These are phyloP conservation scores for Nomada fabriciana DNA, from an alignment of 2,888 invertebrate species.

Conservation along the genomic window DNA sequence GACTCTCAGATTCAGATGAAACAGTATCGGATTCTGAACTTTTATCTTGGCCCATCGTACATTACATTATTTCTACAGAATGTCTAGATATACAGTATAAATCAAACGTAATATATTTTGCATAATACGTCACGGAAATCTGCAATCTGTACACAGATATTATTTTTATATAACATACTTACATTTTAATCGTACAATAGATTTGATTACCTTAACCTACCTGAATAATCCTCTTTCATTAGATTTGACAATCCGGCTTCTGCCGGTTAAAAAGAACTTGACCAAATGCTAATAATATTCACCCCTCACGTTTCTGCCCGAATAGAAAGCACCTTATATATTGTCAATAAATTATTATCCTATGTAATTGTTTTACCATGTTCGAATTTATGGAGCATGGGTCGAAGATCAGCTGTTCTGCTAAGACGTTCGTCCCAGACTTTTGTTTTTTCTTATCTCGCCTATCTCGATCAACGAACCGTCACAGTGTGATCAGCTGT, in stretches of 20 bases:
- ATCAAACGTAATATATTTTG: background rate
- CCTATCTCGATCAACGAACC: slow-evolving; percentile 4
- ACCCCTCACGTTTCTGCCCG: background rate
- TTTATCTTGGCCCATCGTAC: slow-evolving; percentile 44
- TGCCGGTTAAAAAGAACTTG: background rate
- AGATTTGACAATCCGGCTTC: background rate
- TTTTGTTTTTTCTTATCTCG: slow-evolving; percentile 1
- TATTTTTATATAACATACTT: background rate
- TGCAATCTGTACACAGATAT: background rate
- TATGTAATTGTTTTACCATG: background rate
- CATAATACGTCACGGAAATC: background rate
- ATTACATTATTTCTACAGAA: background rate
- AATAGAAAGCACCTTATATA: background rate
- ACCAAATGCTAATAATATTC: background rate
- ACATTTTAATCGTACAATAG: background rate
- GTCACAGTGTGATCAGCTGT: slow-evolving; percentile 43
- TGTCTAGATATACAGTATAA: background rate
- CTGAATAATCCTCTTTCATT: background rate
- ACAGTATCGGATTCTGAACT: slow-evolving; percentile 16
- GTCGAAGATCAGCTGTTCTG: slow-evolving; percentile 37
- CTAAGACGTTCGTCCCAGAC: background rate
- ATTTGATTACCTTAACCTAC: slow-evolving; percentile 8
- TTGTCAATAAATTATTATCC: background rate
- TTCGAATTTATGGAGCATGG: slow-evolving; percentile 2
- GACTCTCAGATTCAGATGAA: background rate